phyloP scores from a whole-genome alignment of 1,140 invertebrate species.

The Drosophila azteca region DNA sequence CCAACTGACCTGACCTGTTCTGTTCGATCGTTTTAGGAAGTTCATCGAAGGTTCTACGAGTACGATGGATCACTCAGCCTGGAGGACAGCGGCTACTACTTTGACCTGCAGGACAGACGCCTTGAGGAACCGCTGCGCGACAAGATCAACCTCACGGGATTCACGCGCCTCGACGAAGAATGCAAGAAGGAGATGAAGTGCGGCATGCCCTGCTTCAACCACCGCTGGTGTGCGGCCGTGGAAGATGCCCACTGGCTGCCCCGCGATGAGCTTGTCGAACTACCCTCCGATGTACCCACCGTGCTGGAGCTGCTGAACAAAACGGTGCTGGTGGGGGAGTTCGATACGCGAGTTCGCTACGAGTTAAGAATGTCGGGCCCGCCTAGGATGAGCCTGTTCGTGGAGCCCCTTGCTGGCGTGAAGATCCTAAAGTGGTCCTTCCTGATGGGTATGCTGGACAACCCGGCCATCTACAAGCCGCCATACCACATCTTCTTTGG shows the following conservation, averaged over 20 bases:
- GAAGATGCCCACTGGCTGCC: slow-evolving; percentile 61
- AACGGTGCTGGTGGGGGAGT: slow-evolving; percentile 10
- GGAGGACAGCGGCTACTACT: slow-evolving; percentile 88
- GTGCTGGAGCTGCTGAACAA: slow-evolving; percentile 51
- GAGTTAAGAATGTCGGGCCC: slow-evolving; percentile 85
- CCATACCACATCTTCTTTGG: slow-evolving; percentile 89
- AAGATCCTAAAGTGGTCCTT: slow-evolving; percentile 63
- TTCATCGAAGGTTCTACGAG: slow-evolving; percentile 86
- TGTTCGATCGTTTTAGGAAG: slow-evolving; percentile 84
- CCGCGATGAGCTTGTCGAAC: slow-evolving; percentile 34
- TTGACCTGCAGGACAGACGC: slow-evolving; percentile 89
- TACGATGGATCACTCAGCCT: slow-evolving; percentile 84
- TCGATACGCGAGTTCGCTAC: slow-evolving; percentile 20
- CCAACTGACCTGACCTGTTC: too few relatives aligned
- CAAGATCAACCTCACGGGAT: slow-evolving; percentile 83
- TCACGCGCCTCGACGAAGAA: slow-evolving; percentile 85
- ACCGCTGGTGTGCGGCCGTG: slow-evolving; percentile 74
- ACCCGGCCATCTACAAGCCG: slow-evolving; percentile 85
- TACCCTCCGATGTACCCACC: slow-evolving; percentile 39
- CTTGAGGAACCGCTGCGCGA: slow-evolving; percentile 86
- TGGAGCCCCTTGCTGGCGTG: slow-evolving; percentile 43
- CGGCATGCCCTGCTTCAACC: slow-evolving; percentile 89
- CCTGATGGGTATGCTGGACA: slow-evolving; percentile 85
- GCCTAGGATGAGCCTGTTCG: slow-evolving; percentile 85
- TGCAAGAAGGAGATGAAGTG: slow-evolving; percentile 88